phyloP scores from a whole-genome alignment of 1,140 invertebrate species.

The Drosophila busckii region DNA sequence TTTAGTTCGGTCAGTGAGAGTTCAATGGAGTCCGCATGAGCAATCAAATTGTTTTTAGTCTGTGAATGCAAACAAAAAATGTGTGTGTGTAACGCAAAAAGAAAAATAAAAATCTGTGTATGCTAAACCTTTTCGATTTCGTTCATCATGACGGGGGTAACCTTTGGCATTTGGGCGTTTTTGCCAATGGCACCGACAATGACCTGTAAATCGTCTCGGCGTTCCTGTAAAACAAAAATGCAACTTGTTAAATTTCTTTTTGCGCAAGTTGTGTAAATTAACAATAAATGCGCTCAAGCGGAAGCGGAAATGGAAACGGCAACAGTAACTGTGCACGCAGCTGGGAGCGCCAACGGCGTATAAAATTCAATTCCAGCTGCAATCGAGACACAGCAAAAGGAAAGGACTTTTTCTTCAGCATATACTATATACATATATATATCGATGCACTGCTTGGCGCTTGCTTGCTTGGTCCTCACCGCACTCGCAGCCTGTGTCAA shows the following conservation, averaged over 20 bases:
- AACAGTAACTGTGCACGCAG: slow-evolving; percentile 29
- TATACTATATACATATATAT: too few relatives aligned
- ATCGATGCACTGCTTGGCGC: slow-evolving; percentile 13
- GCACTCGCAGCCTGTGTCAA: slow-evolving; percentile 57
- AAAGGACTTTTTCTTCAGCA: too few relatives aligned
- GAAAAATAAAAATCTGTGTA: background rate
- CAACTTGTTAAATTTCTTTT: slow-evolving; percentile 3
- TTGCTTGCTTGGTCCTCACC: slow-evolving; percentile 41
- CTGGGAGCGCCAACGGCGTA: slow-evolving; percentile 29
- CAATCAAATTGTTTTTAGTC: slow-evolving; percentile 77
- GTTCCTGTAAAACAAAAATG: slow-evolving; percentile 52
- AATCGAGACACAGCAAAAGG: slow-evolving; percentile 35
- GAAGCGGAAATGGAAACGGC: slow-evolving; percentile 23
- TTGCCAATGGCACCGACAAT: slow-evolving; percentile 76
- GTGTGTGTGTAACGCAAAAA: background rate
- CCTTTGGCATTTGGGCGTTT: slow-evolving; percentile 69
- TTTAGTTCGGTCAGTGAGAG: slow-evolving; percentile 68
- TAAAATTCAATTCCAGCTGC: slow-evolving; percentile 61
- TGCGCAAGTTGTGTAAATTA: slow-evolving; percentile 4
- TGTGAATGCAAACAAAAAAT: slow-evolving; percentile 21
- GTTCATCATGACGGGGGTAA: slow-evolving; percentile 70
- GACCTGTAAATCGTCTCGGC: slow-evolving; percentile 76
- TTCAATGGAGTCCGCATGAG: slow-evolving; percentile 72
- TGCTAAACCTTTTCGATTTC: slow-evolving; percentile 74
- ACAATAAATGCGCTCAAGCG: slow-evolving; percentile 17